Conservation (phyloP, 2,797 vertebrate species). For the Protonibea diacanthus region DNA sequence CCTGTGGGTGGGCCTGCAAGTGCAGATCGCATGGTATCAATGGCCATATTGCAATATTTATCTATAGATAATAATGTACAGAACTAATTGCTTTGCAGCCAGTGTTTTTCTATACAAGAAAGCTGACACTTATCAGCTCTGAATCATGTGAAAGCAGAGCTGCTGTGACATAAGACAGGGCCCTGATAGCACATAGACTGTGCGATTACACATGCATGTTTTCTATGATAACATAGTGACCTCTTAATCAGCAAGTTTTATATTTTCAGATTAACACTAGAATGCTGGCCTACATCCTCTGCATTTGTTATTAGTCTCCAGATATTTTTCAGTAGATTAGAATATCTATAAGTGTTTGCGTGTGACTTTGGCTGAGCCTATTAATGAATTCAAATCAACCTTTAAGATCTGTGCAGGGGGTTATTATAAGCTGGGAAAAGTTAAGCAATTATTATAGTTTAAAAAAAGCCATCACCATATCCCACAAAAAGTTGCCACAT, state of each 20-base stretch:
- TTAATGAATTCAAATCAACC: constrained; percentile 38
- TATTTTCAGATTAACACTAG: constrained; percentile 64
- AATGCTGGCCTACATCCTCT: constrained; percentile 49
- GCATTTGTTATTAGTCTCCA: constrained; percentile 52
- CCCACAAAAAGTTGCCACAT: background rate
- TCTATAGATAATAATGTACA: constrained; percentile 65
- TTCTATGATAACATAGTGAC: constrained; percentile 75
- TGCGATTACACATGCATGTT: constrained; percentile 69
- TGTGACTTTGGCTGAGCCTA: constrained; percentile 23
- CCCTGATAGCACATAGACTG: constrained; percentile 53
- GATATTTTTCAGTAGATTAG: constrained; percentile 63
- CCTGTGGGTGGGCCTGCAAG: constrained; percentile 17
- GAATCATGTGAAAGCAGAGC: constrained; percentile 64
- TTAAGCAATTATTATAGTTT: constrained; percentile 2
- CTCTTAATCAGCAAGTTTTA: constrained; percentile 60
- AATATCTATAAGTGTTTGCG: constrained; percentile 42
- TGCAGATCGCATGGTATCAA: constrained; percentile 46
- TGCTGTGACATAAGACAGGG: constrained; percentile 71
- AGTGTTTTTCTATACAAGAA: constrained; percentile 63
- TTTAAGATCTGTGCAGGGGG: constrained; percentile 29
- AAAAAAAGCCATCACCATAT: constrained; percentile 1
- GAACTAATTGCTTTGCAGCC: constrained; percentile 40
- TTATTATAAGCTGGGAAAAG: constrained; percentile 25
- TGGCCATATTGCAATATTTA: constrained; percentile 71
- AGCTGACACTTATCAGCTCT: constrained; percentile 67